Evolutionary conservation across 2,797 vertebrate genomes (phyloP).

Genomic region (Halcyon smyrnensis): DNA sequence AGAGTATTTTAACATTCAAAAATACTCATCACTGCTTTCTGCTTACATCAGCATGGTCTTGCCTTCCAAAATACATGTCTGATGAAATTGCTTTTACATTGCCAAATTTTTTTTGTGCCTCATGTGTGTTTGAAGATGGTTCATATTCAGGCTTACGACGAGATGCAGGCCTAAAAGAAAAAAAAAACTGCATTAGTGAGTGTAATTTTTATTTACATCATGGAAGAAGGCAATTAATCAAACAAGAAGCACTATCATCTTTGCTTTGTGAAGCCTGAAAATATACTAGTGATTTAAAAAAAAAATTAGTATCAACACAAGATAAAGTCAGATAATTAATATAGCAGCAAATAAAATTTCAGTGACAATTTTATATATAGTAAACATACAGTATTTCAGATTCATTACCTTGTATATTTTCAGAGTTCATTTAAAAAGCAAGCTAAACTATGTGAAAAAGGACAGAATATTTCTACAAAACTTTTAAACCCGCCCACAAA

Average conservation of each 20-base stretch:
- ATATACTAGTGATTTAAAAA: background rate
- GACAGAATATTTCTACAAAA: background rate
- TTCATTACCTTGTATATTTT: background rate
- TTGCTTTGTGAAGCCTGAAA: background rate
- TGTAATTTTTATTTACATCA: background rate
- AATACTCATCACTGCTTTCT: background rate
- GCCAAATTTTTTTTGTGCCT: conserved; percentile 93
- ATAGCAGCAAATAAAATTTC: background rate
- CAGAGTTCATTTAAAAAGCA: background rate
- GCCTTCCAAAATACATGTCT: conserved; percentile 97
- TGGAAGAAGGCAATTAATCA: background rate
- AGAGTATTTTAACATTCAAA: background rate
- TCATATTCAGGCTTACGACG: conserved; percentile 86
- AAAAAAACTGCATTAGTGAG: background rate
- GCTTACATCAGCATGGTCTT: conserved; percentile 87
- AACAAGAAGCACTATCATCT: background rate
- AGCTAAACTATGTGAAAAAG: background rate
- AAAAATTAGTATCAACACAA: background rate
- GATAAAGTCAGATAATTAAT: background rate
- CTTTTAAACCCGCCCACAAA: background rate
- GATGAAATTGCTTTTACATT: conserved; percentile 93
- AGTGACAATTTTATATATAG: background rate
- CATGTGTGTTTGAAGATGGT: conserved; percentile 73
- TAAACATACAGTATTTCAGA: background rate
- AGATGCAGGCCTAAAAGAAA: conserved; percentile 77